Evolutionary conservation across 2,888 invertebrate genomes (phyloP).

Genomic region (Gibbula magus): DNA sequence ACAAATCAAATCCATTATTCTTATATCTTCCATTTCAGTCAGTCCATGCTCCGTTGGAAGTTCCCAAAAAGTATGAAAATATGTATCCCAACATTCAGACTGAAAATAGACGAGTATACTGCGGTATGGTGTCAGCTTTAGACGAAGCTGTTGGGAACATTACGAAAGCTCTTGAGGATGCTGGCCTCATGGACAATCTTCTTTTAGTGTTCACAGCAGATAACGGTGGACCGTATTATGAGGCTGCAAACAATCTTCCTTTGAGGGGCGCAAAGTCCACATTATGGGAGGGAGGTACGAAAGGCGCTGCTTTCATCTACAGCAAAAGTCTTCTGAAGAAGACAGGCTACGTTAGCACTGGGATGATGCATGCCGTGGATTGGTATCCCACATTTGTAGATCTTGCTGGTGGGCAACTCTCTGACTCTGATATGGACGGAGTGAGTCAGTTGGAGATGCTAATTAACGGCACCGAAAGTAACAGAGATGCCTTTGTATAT

Average conservation of each 20-base stretch:
- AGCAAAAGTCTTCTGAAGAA: constrained; percentile 60
- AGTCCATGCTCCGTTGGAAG: constrained; percentile 63
- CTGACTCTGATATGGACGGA: constrained; percentile 55
- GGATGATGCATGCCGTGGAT: constrained; percentile 76
- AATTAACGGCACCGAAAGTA: constrained; percentile 42
- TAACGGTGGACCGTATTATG: constrained; percentile 74
- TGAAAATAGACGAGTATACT: constrained; percentile 43
- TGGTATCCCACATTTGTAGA: constrained; percentile 76
- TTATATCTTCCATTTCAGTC: constrained; percentile 67
- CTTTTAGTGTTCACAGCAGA: constrained; percentile 90
- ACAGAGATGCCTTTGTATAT: constrained; percentile 56
- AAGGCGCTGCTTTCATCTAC: constrained; percentile 73
- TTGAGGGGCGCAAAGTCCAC: constrained; percentile 81
- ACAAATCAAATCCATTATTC: constrained; percentile 57
- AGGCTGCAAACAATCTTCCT: constrained; percentile 75
- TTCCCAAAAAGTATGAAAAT: constrained; percentile 45
- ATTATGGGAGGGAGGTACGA: constrained; percentile 88
- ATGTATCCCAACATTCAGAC: constrained; percentile 48
- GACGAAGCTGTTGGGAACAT: constrained; percentile 89
- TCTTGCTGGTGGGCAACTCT: constrained; percentile 68
- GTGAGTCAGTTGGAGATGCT: constrained; percentile 53
- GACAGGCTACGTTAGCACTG: constrained; percentile 56
- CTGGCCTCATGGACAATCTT: constrained; percentile 84
- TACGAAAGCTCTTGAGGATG: constrained; percentile 81
- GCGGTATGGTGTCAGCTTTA: constrained; percentile 83